Evolutionary conservation across 2,888 invertebrate species (phyloP), one percentile per base, ranked within the genome.

Genomic region (Helicoverpa assulta): DNA sequence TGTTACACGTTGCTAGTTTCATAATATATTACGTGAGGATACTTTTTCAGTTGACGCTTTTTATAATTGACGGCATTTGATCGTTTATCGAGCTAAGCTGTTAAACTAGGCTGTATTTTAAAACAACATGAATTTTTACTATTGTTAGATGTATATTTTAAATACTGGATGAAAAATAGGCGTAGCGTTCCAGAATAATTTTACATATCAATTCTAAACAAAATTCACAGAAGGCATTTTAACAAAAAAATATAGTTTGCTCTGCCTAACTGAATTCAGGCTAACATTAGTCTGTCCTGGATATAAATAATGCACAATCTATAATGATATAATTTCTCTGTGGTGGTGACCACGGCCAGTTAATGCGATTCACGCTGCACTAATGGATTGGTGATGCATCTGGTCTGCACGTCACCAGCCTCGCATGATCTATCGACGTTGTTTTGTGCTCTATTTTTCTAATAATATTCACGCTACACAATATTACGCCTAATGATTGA

Each of bases 311-410:
- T n/a, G n/a, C n/a, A 47, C 16, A 1, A n/a, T 47, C 16, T 47
- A 47, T 47, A 47, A 47, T 47, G 47, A 47, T 47, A 47, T 47
- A 47, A 16, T n/a, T 43, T 0, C 16, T 43, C n/a, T 16, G 47
- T 47, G 47, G n/a, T 47, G 12, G n/a, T 47, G 47, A 47, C 16
- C 47, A 47, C 47, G 47, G 3, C 16, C 47, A 16, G 12, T 12
- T n/a, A 47, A 47, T 47, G 47, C 47, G 6, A 16, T 47, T 47
- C 47, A 47, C 5, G 40, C 40, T 14, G 40, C 12, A 47, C 47
- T 47, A 47, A 47, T 47, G 47, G 47, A 47, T 47, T 47, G 47
- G 47, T 47, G 47, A 47, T 47, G 47, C 47, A 47, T 47, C 47
- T n/a, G 47, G 47, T 47, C 16, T 12, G 47, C 47, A 16, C 47